phyloP scores from a whole-genome alignment of 2,888 invertebrate species.

The Aplocera efformata region DNA sequence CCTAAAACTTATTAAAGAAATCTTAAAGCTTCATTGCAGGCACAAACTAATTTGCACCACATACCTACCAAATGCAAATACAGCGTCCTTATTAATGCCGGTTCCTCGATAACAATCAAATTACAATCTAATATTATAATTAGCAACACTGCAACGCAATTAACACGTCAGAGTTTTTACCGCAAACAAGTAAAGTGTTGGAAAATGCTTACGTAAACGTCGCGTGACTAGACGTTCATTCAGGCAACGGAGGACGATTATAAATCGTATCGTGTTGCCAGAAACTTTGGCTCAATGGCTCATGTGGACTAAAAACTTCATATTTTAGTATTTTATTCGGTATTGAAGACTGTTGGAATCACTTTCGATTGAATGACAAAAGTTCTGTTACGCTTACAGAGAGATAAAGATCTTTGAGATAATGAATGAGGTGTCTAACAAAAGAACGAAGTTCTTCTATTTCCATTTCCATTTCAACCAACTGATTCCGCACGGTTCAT shows the following conservation, averaged over 20 bases:
- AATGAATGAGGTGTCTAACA: no score
- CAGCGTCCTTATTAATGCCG: conserved; percentile 43
- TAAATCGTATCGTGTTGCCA: conserved; percentile 28
- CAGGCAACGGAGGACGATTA: conserved; percentile 39
- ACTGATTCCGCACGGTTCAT: no score
- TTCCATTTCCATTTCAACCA: no score
- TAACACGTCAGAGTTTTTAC: conserved; percentile 67
- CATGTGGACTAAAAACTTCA: neutral
- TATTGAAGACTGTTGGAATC: no score
- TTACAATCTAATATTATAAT: conserved; percentile 55
- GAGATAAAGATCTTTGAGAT: no score
- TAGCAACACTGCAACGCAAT: conserved; percentile 65
- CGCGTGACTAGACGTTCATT: conserved; percentile 71
- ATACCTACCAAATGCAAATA: conserved; percentile 30
- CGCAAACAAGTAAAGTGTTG: conserved; percentile 66
- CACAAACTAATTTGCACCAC: no score
- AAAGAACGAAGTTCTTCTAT: no score
- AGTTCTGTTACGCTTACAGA: no score
- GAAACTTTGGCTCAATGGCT: conserved; percentile 5
- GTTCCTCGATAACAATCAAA: conserved; percentile 49
- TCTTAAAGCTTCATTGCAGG: no score
- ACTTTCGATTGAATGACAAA: no score
- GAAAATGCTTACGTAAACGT: conserved; percentile 68
- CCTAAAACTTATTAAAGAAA: no score
- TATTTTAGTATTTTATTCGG: no score